phyloP scores from a whole-genome alignment of 2,888 invertebrate genomes.

The Melitaea athalia region DNA sequence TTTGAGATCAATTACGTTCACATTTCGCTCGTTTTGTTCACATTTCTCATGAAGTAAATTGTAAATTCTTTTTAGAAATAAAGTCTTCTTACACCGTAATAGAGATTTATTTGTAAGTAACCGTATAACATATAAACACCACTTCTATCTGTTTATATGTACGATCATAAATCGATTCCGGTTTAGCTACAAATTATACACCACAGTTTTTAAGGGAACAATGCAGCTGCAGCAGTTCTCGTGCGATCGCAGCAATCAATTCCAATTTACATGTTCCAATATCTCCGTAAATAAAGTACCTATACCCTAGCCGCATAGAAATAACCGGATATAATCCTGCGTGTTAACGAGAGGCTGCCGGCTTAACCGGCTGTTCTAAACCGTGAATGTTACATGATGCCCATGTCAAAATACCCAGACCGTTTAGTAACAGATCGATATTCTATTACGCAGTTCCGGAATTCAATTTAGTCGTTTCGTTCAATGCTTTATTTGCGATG shows the following conservation, averaged over 20 bases:
- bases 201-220: not conserved
- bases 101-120: too few relatives aligned
- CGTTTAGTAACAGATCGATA: slow-evolving; percentile 28
- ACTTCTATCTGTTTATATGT: not conserved
- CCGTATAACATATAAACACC: too few relatives aligned
- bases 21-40: too few relatives aligned
- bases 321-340: slow-evolving; percentile 34
- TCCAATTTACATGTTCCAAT: slow-evolving; percentile 21
- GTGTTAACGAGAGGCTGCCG: slow-evolving; percentile 30
- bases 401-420: slow-evolving; percentile 24
- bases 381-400: slow-evolving; percentile 33
- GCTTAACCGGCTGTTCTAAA: slow-evolving; percentile 25
- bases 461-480: slow-evolving; percentile 26
- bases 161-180: not conserved
- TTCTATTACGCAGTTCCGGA: slow-evolving; percentile 30
- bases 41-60: too few relatives aligned
- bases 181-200: not conserved
- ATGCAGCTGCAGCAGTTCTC: not conserved
- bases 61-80: too few relatives aligned
- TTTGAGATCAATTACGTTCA: too few relatives aligned
- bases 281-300: slow-evolving; percentile 27
- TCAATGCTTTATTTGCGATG: slow-evolving; percentile 23
- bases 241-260: slow-evolving; percentile 14
- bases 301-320: slow-evolving; percentile 21
- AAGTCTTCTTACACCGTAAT: too few relatives aligned